Base-by-base conservation (phyloP, 2,888 invertebrate genomes). In the Aproaerema taeniolella region DNA sequence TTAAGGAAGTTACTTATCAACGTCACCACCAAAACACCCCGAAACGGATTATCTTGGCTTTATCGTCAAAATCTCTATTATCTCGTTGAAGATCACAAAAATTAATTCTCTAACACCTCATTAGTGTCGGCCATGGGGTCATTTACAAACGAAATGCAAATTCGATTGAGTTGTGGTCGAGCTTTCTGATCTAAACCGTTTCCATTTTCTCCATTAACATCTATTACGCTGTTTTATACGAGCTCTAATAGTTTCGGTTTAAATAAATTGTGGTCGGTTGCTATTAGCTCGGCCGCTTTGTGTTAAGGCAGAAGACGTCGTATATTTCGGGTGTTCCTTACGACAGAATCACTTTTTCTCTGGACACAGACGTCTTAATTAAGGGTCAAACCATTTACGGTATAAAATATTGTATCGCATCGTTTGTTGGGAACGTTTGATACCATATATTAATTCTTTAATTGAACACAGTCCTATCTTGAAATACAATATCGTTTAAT, bases 51-150 rank as follows among this genome's bases (percentile, higher is more conserved):
- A 68, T 70, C 68, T 58, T 46, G 50, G 47, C 53, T 60, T 72
- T 74, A 80, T 76, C 74, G 54, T 53, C 48, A 49, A 57, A 55
- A 81, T 76, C 71, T 72, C 53, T 53, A 55, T 71, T 78, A 81
- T 80, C 78, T 64, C 47, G 44, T 49, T 47, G 42, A 53, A 65
- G 60, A 82, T 83, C 83, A 71, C 46, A 57, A 55, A 66, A 61
- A 82, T 83, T 82, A 81, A 82, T 81, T 76, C 60, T 50, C 68
- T 74, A 74, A 80, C 83, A 83, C 83, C 76, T 81, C 77, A 82
- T 83, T 82, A 85, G 75, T 67, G 79, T 73, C 67, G 47, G 52
- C 53, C 56, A 52, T 53, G 60, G 65, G 61, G 64, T 60, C 63
- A 62, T 76, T 74, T 67, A 79, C 73, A 73, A 70, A 70, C 66